Percentiles rank a stretch among this genome's conserved stretches.
These are phyloP conservation scores for Phortica okadai DNA, from an alignment of 2,888 invertebrate genomes.

Conservation along the genomic window DNA sequence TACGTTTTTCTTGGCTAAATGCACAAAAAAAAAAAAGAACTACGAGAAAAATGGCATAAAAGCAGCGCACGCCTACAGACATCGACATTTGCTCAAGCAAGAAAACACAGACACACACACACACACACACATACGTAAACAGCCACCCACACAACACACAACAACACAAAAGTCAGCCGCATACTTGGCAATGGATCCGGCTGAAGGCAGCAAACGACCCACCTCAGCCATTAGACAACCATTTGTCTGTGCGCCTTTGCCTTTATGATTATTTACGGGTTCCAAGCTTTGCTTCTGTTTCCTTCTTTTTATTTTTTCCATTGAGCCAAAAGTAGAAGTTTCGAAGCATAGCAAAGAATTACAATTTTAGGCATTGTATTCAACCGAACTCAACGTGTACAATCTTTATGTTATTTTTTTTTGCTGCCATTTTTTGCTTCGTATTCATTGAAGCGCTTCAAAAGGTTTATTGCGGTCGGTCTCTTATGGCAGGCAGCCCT, in stretches of 20 bases:
- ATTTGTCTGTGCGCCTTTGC: slow-evolving; percentile 28
- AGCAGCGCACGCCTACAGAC: slow-evolving; percentile 18
- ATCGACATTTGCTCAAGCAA: background rate
- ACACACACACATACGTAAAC: background rate
- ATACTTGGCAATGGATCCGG: background rate
- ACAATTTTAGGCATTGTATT: slow-evolving; percentile 23
- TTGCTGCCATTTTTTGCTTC: slow-evolving; percentile 11
- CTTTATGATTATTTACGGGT: slow-evolving; percentile 19
- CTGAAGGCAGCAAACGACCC: background rate
- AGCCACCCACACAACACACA: too few relatives aligned
- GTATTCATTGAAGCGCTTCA: slow-evolving; percentile 36
- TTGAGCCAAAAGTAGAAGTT: slow-evolving; percentile 5
- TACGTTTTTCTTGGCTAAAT: background rate
- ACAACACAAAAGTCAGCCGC: background rate
- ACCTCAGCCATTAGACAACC: slow-evolving; percentile 23
- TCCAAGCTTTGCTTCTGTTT: background rate
- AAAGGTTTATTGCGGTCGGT: slow-evolving; percentile 70
- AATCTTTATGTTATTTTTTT: background rate
- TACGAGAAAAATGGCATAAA: background rate
- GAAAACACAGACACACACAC: background rate
- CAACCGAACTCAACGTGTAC: background rate
- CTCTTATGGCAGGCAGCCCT: slow-evolving; percentile 61
- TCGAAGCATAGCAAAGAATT: background rate
- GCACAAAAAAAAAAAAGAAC: background rate
- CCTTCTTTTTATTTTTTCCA: background rate